These are phyloP conservation scores for Thecocarcelia acutangulata DNA, from an alignment of 2,888 invertebrate species.

Conservation along the genomic window DNA sequence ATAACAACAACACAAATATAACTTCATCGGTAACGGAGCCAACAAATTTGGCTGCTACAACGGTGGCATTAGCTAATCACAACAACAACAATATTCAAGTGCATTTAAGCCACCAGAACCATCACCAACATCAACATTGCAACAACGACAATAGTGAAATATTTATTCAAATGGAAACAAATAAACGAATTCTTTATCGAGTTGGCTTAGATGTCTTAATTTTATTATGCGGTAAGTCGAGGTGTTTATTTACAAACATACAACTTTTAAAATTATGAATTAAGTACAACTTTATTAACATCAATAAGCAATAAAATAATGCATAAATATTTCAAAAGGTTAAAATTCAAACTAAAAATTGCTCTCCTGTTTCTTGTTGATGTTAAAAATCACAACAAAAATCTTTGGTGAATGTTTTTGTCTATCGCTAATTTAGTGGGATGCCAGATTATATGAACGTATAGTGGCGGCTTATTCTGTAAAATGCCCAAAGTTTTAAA, in stretches of 20 bases:
- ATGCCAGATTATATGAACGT: slow-evolving; percentile 14
- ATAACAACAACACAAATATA: slow-evolving; percentile 60
- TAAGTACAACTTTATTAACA: background rate
- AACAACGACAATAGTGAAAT: slow-evolving; percentile 62
- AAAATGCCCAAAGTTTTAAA: background rate
- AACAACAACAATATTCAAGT: slow-evolving; percentile 73
- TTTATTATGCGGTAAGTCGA: slow-evolving; percentile 88
- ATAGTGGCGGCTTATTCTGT: background rate
- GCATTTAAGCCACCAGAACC: slow-evolving; percentile 69
- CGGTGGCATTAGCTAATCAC: slow-evolving; percentile 63
- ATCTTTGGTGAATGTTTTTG: slow-evolving; percentile 2
- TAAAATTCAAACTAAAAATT: background rate
- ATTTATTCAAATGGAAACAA: slow-evolving; percentile 77
- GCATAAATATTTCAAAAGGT: background rate
- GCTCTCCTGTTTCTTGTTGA: slow-evolving; percentile 7
- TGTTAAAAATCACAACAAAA: slow-evolving; percentile 5
- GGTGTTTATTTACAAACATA: slow-evolving; percentile 79
- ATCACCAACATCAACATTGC: slow-evolving; percentile 57
- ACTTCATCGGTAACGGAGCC: slow-evolving; percentile 44
- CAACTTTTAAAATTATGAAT: background rate
- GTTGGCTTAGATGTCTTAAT: slow-evolving; percentile 86
- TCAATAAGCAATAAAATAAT: background rate
- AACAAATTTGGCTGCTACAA: slow-evolving; percentile 72
- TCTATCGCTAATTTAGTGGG: slow-evolving; percentile 5
- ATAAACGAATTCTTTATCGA: slow-evolving; percentile 84